Evolutionary conservation across 53 echinoderm and acorn worm genomes (phyloP).

Genomic region (Henricia sp.): DNA sequence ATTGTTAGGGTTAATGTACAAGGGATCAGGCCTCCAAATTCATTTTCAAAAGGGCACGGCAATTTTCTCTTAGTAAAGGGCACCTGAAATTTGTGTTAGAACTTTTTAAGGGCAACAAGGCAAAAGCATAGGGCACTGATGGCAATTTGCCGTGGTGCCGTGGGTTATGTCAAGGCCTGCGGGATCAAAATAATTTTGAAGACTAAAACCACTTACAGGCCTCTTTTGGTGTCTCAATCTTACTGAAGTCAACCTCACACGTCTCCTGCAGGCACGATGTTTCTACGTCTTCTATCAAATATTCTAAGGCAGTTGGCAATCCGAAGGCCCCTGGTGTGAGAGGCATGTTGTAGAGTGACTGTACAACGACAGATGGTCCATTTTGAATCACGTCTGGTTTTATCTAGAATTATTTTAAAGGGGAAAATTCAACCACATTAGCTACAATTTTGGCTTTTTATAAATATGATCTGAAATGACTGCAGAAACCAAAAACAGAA

Average conservation of each 20-base stretch:
- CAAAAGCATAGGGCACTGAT: too few relatives aligned
- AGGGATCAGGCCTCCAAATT: too few relatives aligned
- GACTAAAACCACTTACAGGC: slow-evolving; percentile 30
- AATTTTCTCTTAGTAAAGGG: too few relatives aligned
- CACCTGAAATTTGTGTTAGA: too few relatives aligned
- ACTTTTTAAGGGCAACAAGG: too few relatives aligned
- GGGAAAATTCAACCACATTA: neutral
- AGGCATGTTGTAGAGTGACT: slow-evolving; percentile 83
- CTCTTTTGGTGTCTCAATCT: slow-evolving; percentile 15
- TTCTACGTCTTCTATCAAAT: slow-evolving; percentile 79
- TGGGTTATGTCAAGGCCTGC: too few relatives aligned
- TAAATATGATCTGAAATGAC: too few relatives aligned
- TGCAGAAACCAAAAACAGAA: too few relatives aligned
- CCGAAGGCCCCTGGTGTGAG: slow-evolving; percentile 85
- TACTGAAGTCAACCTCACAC: slow-evolving; percentile 29
- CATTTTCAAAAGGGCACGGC: too few relatives aligned
- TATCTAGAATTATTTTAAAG: slow-evolving; percentile 4
- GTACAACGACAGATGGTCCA: slow-evolving; percentile 95
- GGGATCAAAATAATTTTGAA: too few relatives aligned
- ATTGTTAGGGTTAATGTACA: too few relatives aligned
- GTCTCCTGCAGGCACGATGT: slow-evolving; percentile 32
- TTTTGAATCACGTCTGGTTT: slow-evolving; percentile 55
- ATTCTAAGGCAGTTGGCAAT: slow-evolving; percentile 74
- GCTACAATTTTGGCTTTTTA: neutral
- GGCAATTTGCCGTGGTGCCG: too few relatives aligned